A percentile compares a stretch with the other conserved stretches of the same genome.
phyloP scores from a whole-genome alignment of 2,888 invertebrate genomes.

The Stenurella melanura region DNA sequence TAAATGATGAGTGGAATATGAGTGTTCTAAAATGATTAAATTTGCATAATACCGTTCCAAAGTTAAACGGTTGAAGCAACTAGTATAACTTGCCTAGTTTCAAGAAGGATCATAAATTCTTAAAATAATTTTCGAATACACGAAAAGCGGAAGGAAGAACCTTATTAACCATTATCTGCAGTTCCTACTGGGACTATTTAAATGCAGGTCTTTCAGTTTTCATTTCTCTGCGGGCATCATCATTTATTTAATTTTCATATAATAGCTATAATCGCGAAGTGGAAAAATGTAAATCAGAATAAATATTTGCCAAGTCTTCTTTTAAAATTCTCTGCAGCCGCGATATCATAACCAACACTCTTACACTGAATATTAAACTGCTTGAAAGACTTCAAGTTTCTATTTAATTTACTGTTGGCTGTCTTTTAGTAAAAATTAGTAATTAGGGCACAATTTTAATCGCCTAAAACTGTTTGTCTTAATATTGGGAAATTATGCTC shows the following conservation, averaged over 20 bases:
- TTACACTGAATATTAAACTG: not conserved
- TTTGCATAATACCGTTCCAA: conserved; percentile 58
- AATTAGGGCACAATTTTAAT: no score
- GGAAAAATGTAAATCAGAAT: conserved; percentile 21
- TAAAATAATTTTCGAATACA: conserved; percentile 28
- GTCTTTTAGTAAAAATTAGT: no score
- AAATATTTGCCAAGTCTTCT: conserved; percentile 22
- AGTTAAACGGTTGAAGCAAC: conserved; percentile 46
- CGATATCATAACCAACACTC: not conserved
- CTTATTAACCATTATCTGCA: conserved; percentile 32
- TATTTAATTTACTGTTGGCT: no score
- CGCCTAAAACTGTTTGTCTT: no score
- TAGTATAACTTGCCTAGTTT: conserved; percentile 10
- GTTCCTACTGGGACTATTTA: conserved; percentile 22
- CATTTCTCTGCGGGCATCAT: conserved; percentile 12
- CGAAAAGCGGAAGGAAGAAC: conserved; percentile 25
- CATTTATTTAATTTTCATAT: conserved; percentile 20
- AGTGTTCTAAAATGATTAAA: conserved; percentile 58
- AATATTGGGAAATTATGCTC: no score
- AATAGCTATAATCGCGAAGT: conserved; percentile 20
- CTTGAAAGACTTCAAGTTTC: not conserved
- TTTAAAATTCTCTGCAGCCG: not conserved
- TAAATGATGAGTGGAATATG: conserved; percentile 56
- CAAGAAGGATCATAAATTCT: conserved; percentile 20
- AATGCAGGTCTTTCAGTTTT: conserved; percentile 17